Evolutionary conservation across 2,797 vertebrate species (phyloP).

Genomic region (Accipiter badius): DNA sequence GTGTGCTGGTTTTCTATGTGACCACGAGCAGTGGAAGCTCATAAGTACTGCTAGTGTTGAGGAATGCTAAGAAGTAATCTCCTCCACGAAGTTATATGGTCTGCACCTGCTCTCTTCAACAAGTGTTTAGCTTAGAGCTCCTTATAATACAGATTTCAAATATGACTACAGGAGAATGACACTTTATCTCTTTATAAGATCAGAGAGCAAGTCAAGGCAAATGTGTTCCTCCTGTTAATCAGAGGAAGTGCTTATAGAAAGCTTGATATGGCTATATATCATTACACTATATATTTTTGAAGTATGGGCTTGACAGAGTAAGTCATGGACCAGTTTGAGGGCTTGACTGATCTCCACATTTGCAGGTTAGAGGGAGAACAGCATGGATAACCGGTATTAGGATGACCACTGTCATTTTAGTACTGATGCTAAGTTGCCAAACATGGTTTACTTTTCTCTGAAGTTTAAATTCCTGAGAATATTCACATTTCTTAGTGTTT

Average conservation of each 20-base stretch:
- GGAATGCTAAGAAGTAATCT: not conserved
- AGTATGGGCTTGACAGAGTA: not conserved
- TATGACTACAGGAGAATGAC: not conserved
- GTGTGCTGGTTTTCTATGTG: not conserved
- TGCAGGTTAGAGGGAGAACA: not conserved
- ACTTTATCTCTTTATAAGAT: not conserved
- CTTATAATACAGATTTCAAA: not conserved
- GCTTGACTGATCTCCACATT: not conserved
- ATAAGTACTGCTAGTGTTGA: not conserved
- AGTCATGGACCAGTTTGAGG: not conserved
- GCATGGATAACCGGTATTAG: not conserved
- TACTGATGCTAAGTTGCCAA: not conserved
- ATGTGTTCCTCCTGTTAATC: constrained; percentile 1
- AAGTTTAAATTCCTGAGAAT: not conserved
- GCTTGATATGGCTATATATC: not conserved
- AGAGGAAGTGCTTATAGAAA: not conserved
- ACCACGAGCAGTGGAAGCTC: not conserved
- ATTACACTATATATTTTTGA: not conserved
- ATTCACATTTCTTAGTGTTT: not conserved
- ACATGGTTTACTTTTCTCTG: not conserved
- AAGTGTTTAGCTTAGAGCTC: not conserved
- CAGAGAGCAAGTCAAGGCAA: not conserved
- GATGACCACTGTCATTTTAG: not conserved
- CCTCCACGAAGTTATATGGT: not conserved
- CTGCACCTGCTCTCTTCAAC: not conserved